A percentile compares a stretch with the other conserved stretches of the same genome.
Conservation (phyloP, 2,888 invertebrate species). For the Eilema sororculum region DNA sequence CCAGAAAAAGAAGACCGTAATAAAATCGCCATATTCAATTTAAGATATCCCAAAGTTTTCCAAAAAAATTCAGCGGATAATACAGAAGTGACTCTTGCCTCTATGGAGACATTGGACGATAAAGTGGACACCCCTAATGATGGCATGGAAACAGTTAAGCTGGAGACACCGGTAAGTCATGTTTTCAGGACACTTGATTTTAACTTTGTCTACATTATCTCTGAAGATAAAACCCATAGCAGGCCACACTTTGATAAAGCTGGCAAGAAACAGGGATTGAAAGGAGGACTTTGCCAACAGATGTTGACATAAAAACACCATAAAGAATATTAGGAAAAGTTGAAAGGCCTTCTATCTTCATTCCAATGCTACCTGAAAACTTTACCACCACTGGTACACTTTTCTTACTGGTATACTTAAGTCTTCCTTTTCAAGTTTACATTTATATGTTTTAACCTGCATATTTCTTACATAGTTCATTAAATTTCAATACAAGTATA, state of each 20-base stretch:
- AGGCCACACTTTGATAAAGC: neutral
- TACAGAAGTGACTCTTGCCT: constrained; percentile 91
- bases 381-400: too few relatives aligned
- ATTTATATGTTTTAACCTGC: too few relatives aligned
- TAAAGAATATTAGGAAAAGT: too few relatives aligned
- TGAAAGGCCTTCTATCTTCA: neutral
- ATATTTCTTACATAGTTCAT: neutral
- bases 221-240: too few relatives aligned
- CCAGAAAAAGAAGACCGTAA: constrained; percentile 60
- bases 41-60: constrained; percentile 84
- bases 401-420: too few relatives aligned
- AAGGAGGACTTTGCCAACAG: too few relatives aligned
- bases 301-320: too few relatives aligned
- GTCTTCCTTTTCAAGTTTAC: neutral
- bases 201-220: neutral
- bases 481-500: neutral
- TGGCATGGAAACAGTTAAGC: constrained; percentile 91
- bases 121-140: constrained; percentile 90
- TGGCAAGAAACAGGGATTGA: neutral
- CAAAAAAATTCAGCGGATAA: constrained; percentile 86
- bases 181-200: too few relatives aligned
- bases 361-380: neutral
- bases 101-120: constrained; percentile 94
- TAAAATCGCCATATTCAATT: constrained; percentile 61
- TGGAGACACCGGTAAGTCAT: constrained; percentile 84